phyloP scores from a whole-genome alignment of 2,888 invertebrate genomes.

The Tethea ocularis region DNA sequence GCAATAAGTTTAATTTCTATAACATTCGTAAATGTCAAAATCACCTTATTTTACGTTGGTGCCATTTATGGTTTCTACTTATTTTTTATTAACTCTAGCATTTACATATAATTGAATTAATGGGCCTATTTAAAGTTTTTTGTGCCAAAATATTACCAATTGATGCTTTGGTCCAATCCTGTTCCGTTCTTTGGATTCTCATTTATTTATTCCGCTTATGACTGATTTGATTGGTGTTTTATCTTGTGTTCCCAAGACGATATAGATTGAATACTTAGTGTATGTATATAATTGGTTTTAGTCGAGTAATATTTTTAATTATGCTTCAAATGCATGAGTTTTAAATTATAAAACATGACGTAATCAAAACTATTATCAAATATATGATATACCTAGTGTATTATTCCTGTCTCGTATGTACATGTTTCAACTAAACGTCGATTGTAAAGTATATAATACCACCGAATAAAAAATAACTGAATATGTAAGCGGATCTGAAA shows the following conservation, averaged over 20 bases:
- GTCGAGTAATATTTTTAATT: neutral
- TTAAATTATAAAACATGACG: neutral
- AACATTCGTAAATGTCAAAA: too few relatives aligned
- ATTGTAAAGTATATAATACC: neutral
- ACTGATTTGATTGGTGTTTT: conserved; percentile 2
- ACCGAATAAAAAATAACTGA: neutral
- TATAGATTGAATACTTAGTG: too few relatives aligned
- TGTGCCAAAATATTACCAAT: too few relatives aligned
- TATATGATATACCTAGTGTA: neutral
- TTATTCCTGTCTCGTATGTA: neutral
- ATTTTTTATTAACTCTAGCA: too few relatives aligned
- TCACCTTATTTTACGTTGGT: too few relatives aligned
- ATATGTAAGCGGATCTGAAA: neutral
- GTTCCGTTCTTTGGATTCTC: neutral
- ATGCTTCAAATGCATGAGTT: neutral
- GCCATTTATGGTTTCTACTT: too few relatives aligned
- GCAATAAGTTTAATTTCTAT: too few relatives aligned
- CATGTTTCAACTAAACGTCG: neutral
- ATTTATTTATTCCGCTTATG: conserved; percentile 1
- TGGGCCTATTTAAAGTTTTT: too few relatives aligned
- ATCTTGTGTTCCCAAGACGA: too few relatives aligned
- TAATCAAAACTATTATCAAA: neutral
- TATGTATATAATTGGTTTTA: neutral
- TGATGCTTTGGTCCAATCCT: neutral
- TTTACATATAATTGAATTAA: too few relatives aligned